Percentiles rank a stretch among this genome's conserved stretches.
Conservation (phyloP, 1,140 invertebrate species). For the Atta cephalotes region DNA sequence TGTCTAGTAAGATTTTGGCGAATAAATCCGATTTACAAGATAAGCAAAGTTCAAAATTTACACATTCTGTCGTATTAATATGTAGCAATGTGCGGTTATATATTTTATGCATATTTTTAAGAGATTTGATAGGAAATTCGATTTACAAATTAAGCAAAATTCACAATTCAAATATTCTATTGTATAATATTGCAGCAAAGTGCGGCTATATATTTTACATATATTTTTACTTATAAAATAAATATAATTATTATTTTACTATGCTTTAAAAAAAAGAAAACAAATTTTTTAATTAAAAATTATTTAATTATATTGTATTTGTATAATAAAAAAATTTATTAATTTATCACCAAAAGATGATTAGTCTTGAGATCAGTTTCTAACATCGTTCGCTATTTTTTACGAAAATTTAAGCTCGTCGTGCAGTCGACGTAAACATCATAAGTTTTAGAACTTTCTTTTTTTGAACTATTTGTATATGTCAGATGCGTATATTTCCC, state of each 20-base stretch:
- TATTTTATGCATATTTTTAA: neutral
- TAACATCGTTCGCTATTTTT: neutral
- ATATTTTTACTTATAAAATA: neutral
- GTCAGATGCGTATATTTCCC: neutral
- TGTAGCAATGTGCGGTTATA: no score
- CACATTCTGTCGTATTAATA: neutral
- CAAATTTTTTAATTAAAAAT: neutral
- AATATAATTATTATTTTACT: neutral
- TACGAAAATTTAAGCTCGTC: neutral
- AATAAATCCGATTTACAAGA: conserved; percentile 31
- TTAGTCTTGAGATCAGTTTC: neutral
- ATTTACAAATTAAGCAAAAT: no score
- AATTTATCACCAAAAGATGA: neutral
- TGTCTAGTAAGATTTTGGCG: neutral
- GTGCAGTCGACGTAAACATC: conserved; percentile 10
- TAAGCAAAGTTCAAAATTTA: neutral
- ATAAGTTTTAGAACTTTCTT: conserved; percentile 14
- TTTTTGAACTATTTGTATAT: neutral
- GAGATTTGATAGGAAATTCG: no score
- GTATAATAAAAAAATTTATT: neutral
- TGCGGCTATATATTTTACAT: neutral
- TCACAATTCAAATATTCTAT: no score
- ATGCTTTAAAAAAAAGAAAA: neutral
- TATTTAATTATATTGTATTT: neutral
- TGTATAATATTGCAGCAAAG: no score